phyloP scores from a whole-genome alignment of 2,113 vertebrate species.

The Cryptomyrus ogoouensis region DNA sequence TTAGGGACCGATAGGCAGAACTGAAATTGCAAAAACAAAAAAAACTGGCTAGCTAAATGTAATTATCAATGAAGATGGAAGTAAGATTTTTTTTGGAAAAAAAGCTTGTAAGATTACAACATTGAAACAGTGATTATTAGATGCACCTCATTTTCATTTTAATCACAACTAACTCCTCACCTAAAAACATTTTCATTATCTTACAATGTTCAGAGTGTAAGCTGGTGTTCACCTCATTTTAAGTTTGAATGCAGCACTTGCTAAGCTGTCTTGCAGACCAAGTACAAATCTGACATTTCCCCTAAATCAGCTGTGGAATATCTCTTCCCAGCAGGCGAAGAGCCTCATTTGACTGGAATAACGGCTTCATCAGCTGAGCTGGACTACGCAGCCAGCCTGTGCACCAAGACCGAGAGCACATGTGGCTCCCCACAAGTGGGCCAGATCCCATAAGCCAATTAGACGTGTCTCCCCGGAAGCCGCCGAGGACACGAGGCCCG shows the following conservation, averaged over 20 bases:
- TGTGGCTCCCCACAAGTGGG: constrained; percentile 21
- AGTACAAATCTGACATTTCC: background rate
- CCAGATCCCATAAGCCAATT: constrained; percentile 21
- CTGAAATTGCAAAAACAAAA: too few relatives aligned
- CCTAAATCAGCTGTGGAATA: background rate
- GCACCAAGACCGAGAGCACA: constrained; percentile 11
- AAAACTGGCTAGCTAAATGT: background rate
- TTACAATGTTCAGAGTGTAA: background rate
- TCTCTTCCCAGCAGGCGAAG: background rate
- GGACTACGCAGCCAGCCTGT: background rate
- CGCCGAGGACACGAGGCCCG: background rate
- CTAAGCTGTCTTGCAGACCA: background rate
- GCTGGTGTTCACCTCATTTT: background rate
- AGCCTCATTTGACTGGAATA: background rate
- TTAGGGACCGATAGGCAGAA: too few relatives aligned
- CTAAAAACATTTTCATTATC: background rate
- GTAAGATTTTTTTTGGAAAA: background rate
- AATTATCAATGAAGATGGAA: background rate
- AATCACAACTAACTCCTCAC: background rate
- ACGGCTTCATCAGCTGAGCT: background rate
- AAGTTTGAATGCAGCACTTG: background rate
- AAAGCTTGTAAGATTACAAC: background rate
- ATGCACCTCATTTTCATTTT: background rate
- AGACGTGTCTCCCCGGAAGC: background rate
- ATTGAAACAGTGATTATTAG: background rate